phyloP scores from a whole-genome alignment of 2,113 vertebrate genomes.

The Serilophus lunatus region DNA sequence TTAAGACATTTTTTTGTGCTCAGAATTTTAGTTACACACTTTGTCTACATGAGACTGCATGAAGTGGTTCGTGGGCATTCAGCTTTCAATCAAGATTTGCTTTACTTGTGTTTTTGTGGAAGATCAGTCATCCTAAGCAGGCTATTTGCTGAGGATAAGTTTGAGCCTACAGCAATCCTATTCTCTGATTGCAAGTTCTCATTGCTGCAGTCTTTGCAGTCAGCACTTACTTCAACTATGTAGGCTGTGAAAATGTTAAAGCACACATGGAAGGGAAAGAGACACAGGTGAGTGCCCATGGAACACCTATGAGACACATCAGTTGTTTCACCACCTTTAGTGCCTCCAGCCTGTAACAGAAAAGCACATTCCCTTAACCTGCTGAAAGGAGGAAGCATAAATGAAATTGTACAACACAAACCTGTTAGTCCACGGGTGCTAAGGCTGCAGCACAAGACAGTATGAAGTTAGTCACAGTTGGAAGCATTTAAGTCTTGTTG shows the following conservation, averaged over 20 bases:
- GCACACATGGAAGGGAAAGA: neutral
- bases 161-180: neutral
- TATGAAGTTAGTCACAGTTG: neutral
- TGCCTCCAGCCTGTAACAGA: slow-evolving; percentile 3
- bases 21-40: neutral
- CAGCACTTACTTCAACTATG: neutral
- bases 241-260: neutral
- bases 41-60: neutral
- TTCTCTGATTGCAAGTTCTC: neutral
- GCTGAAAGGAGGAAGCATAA: neutral
- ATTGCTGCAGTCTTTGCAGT: neutral
- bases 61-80: neutral
- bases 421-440: neutral
- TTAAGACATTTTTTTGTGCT: neutral
- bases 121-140: neutral
- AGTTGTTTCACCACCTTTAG: neutral
- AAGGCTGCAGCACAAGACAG: neutral
- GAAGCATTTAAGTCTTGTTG: neutral
- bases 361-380: neutral
- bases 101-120: neutral
- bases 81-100: neutral
- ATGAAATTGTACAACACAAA: neutral
- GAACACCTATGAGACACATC: neutral
- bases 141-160: neutral
- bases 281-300: neutral